Evolutionary conservation across 2,113 vertebrate genomes (phyloP).

Genomic region (Pelmatolapia mariae): DNA sequence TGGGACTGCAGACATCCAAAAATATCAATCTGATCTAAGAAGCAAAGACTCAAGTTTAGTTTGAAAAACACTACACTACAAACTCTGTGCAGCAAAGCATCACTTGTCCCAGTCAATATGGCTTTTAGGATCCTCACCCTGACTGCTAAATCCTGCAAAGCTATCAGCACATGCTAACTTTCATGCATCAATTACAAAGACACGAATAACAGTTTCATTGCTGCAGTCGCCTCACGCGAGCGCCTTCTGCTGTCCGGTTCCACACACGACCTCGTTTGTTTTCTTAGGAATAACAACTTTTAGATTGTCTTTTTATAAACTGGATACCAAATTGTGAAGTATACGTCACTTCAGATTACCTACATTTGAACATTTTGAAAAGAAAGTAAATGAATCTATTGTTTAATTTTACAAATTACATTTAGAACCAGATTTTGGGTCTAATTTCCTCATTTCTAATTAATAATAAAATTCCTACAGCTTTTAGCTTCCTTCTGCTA

Average conservation of each 20-base stretch:
- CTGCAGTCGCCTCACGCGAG: not conserved
- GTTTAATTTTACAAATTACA: not conserved
- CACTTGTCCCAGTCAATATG: conserved; percentile 69
- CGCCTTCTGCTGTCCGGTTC: not conserved
- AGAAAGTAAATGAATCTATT: not conserved
- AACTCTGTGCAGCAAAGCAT: conserved; percentile 83
- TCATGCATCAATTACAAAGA: not conserved
- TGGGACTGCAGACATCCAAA: conserved; percentile 86
- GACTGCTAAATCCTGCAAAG: conserved; percentile 70
- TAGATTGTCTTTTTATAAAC: not conserved
- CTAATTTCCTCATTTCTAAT: not conserved
- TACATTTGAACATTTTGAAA: not conserved
- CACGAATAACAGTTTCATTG: not conserved
- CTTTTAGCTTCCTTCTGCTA: not conserved
- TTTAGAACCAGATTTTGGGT: not conserved
- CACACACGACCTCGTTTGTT: not conserved
- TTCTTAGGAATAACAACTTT: not conserved
- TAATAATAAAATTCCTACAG: not conserved
- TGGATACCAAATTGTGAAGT: not conserved
- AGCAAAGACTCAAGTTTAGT: conserved; percentile 63
- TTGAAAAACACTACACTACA: conserved; percentile 80
- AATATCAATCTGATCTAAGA: conserved; percentile 82
- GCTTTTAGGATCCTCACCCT: conserved; percentile 74
- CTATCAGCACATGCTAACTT: conserved; percentile 76
- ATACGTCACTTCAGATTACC: not conserved